A percentile compares a stretch with the other conserved stretches of the same genome.
phyloP scores from a whole-genome alignment of 2,113 vertebrate species.

The Telmatochromis brachygnathus region DNA sequence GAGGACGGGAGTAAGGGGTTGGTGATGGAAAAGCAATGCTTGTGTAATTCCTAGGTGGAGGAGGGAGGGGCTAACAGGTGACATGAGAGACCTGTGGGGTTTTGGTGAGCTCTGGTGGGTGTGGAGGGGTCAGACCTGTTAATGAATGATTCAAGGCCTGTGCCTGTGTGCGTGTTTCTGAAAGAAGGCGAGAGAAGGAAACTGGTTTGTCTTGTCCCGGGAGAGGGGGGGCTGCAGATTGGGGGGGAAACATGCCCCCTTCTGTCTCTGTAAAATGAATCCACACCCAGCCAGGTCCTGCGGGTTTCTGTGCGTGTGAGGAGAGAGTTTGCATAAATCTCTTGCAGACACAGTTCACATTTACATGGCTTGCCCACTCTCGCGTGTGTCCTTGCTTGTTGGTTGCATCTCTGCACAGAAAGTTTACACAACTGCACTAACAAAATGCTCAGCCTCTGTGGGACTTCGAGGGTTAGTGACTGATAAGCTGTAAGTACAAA shows the following conservation, averaged over 20 bases:
- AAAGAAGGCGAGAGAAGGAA: background rate
- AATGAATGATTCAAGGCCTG: conserved; percentile 14
- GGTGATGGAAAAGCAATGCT: background rate
- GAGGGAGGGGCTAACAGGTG: conserved; percentile 2
- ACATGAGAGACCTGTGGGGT: background rate
- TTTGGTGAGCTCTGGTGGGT: background rate
- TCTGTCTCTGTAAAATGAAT: background rate
- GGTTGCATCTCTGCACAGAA: background rate
- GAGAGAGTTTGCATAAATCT: conserved; percentile 41
- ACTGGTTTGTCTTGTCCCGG: conserved; percentile 55
- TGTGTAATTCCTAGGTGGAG: background rate
- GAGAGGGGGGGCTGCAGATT: background rate
- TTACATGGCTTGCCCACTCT: conserved; percentile 25
- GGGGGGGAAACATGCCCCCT: background rate
- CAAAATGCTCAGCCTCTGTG: background rate
- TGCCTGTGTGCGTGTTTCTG: background rate
- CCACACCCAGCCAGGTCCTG: background rate
- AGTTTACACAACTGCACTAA: background rate
- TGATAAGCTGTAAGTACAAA: background rate
- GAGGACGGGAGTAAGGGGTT: background rate
- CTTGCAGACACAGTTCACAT: background rate
- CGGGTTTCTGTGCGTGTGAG: background rate
- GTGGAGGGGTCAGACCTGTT: background rate
- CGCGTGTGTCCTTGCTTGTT: background rate
- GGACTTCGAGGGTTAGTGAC: background rate